phyloP scores from a whole-genome alignment of 2,113 vertebrate species.

The Egretta garzetta region DNA sequence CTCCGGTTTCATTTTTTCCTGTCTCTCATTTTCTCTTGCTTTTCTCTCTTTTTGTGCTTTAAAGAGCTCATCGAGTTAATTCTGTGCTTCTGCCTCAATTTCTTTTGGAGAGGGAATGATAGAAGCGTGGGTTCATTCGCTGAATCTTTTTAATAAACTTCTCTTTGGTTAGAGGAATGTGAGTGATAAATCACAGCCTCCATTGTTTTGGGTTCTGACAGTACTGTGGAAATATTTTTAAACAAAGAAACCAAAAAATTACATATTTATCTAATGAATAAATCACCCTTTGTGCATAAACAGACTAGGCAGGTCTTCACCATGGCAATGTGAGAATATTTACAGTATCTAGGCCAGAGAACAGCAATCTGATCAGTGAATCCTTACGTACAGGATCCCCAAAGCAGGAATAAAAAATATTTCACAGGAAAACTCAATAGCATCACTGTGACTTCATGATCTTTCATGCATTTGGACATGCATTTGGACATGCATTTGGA shows the following conservation, averaged over 20 bases:
- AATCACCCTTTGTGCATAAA: slow-evolving; percentile 17
- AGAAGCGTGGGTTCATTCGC: neutral
- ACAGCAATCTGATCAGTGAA: neutral
- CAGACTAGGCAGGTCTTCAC: neutral
- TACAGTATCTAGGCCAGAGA: neutral
- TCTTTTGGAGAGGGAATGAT: neutral
- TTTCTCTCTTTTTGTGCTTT: neutral
- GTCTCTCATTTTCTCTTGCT: neutral
- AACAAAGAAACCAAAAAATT: slow-evolving; percentile 27
- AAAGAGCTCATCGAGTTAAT: neutral
- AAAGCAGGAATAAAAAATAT: neutral
- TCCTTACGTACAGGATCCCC: neutral
- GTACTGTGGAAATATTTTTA: neutral
- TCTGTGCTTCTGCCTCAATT: neutral
- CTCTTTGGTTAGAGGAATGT: neutral
- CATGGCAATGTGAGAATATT: neutral
- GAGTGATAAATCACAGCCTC: slow-evolving; percentile 36
- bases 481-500: neutral
- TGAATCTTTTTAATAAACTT: neutral
- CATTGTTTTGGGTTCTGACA: neutral
- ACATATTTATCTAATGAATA: slow-evolving; percentile 11
- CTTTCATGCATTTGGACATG: neutral
- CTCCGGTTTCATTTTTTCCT: neutral
- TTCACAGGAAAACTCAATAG: neutral
- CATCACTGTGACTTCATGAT: neutral